Conservation (phyloP, 2,797 vertebrate species). For the Rhadinocentrus ornatus region DNA sequence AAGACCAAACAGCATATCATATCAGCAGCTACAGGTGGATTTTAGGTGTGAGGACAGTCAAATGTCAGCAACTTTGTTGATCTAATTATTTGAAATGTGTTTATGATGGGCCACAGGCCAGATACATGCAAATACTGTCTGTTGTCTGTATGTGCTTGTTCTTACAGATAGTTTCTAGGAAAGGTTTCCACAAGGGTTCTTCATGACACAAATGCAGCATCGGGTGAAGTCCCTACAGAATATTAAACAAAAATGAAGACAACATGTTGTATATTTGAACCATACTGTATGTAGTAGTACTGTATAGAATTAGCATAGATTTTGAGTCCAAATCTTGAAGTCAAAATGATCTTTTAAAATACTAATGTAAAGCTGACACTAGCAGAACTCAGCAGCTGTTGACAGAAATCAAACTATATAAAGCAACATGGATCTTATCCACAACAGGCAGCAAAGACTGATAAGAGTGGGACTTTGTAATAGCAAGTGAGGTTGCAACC, state of each 20-base stretch:
- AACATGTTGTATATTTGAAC: neutral
- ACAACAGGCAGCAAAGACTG: neutral
- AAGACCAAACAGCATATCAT: neutral
- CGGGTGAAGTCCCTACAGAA: neutral
- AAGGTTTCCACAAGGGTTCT: neutral
- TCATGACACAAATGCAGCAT: neutral
- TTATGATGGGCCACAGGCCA: neutral
- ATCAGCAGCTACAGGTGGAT: neutral
- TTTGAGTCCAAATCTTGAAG: neutral
- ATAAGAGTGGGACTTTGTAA: too few relatives aligned
- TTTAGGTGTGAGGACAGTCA: neutral
- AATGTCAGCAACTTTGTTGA: neutral
- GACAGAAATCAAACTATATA: neutral
- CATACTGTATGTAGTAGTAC: neutral
- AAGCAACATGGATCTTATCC: neutral
- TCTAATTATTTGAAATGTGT: neutral
- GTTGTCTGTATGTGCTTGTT: neutral
- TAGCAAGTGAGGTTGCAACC: neutral
- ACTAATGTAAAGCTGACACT: neutral
- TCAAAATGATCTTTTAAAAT: neutral
- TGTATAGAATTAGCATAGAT: neutral
- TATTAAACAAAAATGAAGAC: neutral
- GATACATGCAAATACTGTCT: neutral
- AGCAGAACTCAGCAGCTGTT: neutral
- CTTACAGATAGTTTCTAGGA: neutral